Conservation (phyloP, 2,113 vertebrate genomes). For the Tylochromis polylepis region DNA sequence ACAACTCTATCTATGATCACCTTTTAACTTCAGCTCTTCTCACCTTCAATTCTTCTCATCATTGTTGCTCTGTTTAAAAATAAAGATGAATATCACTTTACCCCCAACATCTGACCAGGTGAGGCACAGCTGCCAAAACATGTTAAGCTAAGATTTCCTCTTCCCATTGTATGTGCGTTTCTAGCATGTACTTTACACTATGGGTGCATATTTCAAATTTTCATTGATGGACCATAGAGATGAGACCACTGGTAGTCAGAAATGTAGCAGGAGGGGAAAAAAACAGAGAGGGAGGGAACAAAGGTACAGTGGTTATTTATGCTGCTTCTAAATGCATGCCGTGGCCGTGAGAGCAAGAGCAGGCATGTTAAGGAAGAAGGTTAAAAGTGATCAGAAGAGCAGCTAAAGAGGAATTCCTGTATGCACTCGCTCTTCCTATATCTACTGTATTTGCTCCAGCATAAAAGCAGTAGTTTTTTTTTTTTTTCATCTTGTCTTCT, state of each 20-base stretch:
- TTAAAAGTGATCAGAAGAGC: slow-evolving; percentile 3
- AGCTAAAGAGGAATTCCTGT: not conserved
- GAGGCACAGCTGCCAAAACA: not conserved
- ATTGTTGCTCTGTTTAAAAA: not conserved
- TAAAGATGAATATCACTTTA: not conserved
- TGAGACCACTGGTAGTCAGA: not conserved
- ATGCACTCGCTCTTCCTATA: not conserved
- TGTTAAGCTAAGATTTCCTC: not conserved
- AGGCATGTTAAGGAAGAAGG: slow-evolving; percentile 35
- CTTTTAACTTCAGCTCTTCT: not conserved
- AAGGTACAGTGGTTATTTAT: slow-evolving; percentile 7
- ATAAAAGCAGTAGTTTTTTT: not conserved
- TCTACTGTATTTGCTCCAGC: not conserved
- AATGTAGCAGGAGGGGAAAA: not conserved
- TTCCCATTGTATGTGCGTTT: not conserved
- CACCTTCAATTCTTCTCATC: not conserved
- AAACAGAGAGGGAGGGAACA: not conserved
- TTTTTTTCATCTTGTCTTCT: not conserved
- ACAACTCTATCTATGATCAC: not conserved
- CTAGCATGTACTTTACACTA: not conserved
- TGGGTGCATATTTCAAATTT: not conserved
- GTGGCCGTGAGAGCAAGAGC: slow-evolving; percentile 28
- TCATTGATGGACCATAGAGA: not conserved
- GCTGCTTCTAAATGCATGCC: slow-evolving; percentile 26
- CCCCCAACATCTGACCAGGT: not conserved